phyloP scores from a whole-genome alignment of 2,888 invertebrate genomes.

The Actias luna region DNA sequence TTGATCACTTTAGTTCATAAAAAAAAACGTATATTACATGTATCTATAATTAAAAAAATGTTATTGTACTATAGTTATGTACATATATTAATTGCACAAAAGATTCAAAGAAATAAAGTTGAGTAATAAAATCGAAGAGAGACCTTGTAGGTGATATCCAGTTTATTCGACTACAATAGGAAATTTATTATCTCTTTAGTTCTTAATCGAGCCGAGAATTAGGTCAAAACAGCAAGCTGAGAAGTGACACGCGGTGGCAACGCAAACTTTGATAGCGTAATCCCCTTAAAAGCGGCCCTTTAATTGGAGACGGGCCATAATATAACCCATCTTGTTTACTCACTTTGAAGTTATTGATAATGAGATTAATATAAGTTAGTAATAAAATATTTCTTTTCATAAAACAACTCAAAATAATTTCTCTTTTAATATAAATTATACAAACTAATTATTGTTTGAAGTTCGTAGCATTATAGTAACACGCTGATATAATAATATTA shows the following conservation, averaged over 20 bases:
- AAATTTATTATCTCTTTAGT: slow-evolving; percentile 49
- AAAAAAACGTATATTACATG: too few species aligned
- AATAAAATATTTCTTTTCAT: neutral
- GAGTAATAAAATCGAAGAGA: neutral
- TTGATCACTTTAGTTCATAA: too few species aligned
- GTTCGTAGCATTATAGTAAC: too few species aligned
- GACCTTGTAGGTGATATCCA: neutral
- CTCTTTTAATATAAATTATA: too few species aligned
- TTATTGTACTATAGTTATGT: neutral
- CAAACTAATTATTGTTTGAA: too few species aligned
- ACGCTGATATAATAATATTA: too few species aligned
- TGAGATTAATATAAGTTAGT: neutral
- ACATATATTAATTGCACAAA: neutral
- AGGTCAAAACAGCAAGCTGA: slow-evolving; percentile 29
- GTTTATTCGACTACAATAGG: slow-evolving; percentile 38
- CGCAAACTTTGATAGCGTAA: slow-evolving; percentile 52
- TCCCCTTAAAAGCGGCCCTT: slow-evolving; percentile 49
- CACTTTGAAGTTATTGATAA: slow-evolving; percentile 33
- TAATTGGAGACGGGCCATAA: slow-evolving; percentile 47
- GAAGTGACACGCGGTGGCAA: slow-evolving; percentile 14
- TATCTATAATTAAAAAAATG: neutral
- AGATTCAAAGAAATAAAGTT: neutral
- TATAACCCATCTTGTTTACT: slow-evolving; percentile 36
- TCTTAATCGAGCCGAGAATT: slow-evolving; percentile 35
- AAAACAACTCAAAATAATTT: too few species aligned